These are phyloP conservation scores for Diogma glabrata DNA, from an alignment of 2,888 invertebrate genomes.

Conservation along the genomic window DNA sequence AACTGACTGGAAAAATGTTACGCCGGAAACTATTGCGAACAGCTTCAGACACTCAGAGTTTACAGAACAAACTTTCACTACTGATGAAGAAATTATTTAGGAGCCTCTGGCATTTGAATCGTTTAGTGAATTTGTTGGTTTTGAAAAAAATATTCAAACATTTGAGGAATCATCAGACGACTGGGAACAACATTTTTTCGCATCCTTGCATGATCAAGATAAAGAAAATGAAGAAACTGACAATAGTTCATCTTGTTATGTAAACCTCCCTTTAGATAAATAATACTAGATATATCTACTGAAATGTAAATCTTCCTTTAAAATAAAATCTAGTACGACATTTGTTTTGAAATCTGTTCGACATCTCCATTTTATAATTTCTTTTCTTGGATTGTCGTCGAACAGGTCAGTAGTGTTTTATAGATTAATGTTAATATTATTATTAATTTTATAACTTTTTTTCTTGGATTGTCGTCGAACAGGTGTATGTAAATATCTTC, in stretches of 20 bases:
- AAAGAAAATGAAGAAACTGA: not conserved
- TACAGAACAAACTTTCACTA: not conserved
- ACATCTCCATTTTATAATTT: no score
- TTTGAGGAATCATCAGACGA: slow-evolving; percentile 2
- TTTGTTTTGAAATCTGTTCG: no score
- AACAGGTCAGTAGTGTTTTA: no score
- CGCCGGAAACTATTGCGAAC: not conserved
- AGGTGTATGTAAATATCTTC: no score
- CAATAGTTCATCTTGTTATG: slow-evolving; percentile 2
- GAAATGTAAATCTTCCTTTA: no score
- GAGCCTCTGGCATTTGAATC: slow-evolving; percentile 3
- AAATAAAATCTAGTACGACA: no score
- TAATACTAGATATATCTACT: no score
- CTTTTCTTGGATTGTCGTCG: no score
- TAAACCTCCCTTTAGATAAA: no score
- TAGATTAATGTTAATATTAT: no score
- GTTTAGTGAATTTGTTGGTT: not conserved
- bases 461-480: no score
- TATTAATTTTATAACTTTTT: no score
- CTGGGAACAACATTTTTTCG: slow-evolving; percentile 5
- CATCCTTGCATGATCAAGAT: slow-evolving; percentile 1
- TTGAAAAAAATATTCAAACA: slow-evolving; percentile 5
- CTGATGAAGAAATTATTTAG: not conserved
- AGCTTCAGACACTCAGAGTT: not conserved
- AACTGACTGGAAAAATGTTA: not conserved